These are phyloP conservation scores for Channa maculata DNA, from an alignment of 2,113 vertebrate species.

Conservation along the genomic window DNA sequence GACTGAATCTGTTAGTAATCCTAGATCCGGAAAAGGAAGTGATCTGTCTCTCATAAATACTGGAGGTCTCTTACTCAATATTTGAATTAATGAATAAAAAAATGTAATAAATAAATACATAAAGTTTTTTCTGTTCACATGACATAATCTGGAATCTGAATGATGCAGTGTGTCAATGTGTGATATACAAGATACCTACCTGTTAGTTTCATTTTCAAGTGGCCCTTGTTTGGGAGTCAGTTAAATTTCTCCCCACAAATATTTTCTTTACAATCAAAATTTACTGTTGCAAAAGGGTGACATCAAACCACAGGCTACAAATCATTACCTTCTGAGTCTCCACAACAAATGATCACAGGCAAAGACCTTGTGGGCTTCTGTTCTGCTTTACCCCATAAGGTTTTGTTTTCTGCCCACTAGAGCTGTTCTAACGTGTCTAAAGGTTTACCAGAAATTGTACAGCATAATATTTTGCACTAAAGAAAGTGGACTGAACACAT, in stretches of 20 bases:
- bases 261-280: no score
- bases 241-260: no score
- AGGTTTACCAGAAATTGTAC: neutral
- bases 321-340: neutral
- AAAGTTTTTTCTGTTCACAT: neutral
- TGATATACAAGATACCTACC: neutral
- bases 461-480: neutral
- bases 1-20: constrained; percentile 2
- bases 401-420: neutral
- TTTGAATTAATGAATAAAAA: no score
- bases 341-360: neutral
- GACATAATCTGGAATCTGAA: neutral
- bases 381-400: neutral
- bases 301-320: neutral
- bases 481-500: neutral
- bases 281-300: no score
- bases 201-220: neutral
- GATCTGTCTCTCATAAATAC: neutral
- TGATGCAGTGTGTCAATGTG: neutral
- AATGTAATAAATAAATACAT: no score
- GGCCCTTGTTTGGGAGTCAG: no score
- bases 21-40: neutral
- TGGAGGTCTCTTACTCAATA: neutral
- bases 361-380: neutral
- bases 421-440: neutral